Percentiles rank a stretch among this genome's conserved stretches.
These are phyloP conservation scores for Hemiscyllium ocellatum DNA, from an alignment of 2,113 vertebrate genomes.

Conservation along the genomic window DNA sequence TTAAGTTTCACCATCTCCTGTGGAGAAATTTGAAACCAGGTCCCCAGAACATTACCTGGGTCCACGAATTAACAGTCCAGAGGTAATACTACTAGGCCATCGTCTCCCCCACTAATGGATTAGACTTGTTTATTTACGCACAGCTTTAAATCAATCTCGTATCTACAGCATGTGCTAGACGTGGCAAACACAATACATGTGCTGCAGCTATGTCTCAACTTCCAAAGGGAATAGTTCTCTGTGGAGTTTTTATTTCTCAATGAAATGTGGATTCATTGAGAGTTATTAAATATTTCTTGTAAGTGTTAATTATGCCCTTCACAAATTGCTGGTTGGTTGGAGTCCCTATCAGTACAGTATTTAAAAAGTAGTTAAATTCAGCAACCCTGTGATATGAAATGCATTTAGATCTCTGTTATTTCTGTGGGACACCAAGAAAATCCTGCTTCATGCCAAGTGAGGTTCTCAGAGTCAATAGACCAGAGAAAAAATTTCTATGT, in stretches of 20 bases:
- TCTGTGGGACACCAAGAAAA: background rate
- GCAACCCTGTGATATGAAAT: background rate
- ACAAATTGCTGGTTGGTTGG: background rate
- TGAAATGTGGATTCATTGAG: background rate
- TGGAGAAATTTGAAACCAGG: too few relatives aligned
- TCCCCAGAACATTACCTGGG: too few relatives aligned
- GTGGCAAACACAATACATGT: too few relatives aligned
- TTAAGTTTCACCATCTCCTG: too few relatives aligned
- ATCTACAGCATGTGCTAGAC: too few relatives aligned
- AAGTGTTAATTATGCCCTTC: background rate
- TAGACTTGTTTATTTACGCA: too few relatives aligned
- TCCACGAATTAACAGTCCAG: too few relatives aligned
- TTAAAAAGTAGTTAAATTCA: background rate
- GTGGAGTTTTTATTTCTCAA: background rate
- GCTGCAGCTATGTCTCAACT: too few relatives aligned
- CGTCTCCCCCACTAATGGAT: too few relatives aligned
- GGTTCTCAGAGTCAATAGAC: background rate
- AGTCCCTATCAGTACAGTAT: background rate
- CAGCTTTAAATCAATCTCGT: too few relatives aligned
- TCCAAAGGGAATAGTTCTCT: too few relatives aligned
- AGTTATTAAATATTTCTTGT: background rate
- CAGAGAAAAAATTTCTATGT: background rate
- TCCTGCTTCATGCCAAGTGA: background rate
- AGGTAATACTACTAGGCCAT: too few relatives aligned
- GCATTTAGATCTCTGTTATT: background rate